Conservation (phyloP, 1,140 invertebrate genomes). For the Calycopis cecrops region DNA sequence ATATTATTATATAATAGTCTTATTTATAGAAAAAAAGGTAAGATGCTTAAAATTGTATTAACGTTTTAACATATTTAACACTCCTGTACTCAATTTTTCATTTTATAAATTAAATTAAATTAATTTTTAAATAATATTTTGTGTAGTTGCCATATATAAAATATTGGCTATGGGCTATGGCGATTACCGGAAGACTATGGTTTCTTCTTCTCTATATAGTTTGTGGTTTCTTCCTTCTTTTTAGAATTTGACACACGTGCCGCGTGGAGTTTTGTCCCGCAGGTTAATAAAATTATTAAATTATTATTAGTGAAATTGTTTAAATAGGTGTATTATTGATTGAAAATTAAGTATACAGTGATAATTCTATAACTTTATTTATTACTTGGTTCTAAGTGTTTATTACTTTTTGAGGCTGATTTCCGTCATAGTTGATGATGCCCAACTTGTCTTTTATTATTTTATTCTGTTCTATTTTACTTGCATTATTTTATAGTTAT, state of each 20-base stretch:
- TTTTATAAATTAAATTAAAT: too few relatives aligned
- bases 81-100: too few relatives aligned
- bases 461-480: too few relatives aligned
- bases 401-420: not conserved
- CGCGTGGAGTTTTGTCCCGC: slow-evolving; percentile 73
- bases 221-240: slow-evolving; percentile 71
- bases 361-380: slow-evolving; percentile 16
- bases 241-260: slow-evolving; percentile 73
- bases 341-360: slow-evolving; percentile 34
- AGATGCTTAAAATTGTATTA: too few relatives aligned
- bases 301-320: slow-evolving; percentile 40
- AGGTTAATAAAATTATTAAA: slow-evolving; percentile 58
- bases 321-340: slow-evolving; percentile 26
- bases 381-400: not conserved
- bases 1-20: too few relatives aligned
- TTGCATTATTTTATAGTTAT: too few relatives aligned
- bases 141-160: slow-evolving; percentile 41
- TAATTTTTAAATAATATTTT: too few relatives aligned
- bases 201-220: too few relatives aligned
- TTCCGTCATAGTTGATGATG: slow-evolving; percentile 3
- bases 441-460: not conserved
- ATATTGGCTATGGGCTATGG: slow-evolving; percentile 35
- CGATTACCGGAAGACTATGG: slow-evolving; percentile 55
- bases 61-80: too few relatives aligned
- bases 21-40: too few relatives aligned